phyloP scores from a whole-genome alignment of 2,888 invertebrate genomes.

The Platypus cylindrus region DNA sequence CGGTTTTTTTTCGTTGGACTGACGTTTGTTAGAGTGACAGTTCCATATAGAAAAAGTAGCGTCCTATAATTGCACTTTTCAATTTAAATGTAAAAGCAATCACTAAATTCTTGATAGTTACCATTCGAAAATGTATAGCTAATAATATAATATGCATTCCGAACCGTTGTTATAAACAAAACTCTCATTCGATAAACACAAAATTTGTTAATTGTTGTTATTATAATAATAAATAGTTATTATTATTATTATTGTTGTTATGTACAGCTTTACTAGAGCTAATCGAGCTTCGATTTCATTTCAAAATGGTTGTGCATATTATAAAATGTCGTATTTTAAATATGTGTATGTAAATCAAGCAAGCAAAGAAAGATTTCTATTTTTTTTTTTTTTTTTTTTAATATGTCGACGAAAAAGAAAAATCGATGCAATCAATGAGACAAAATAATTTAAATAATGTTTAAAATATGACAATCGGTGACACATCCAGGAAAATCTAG shows the following conservation, averaged over 20 bases:
- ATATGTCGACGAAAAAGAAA: not conserved
- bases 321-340: constrained; percentile 28
- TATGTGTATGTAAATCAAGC: constrained; percentile 4
- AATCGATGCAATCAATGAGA: constrained; percentile 7
- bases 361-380: not conserved
- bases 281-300: constrained; percentile 21
- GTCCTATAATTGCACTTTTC: too few relatives aligned
- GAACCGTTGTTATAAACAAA: constrained; percentile 31
- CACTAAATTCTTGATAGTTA: constrained; percentile 12
- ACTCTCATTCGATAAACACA: constrained; percentile 21
- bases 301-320: constrained; percentile 35
- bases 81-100: constrained; percentile 16
- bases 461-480: constrained; percentile 31
- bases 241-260: too few relatives aligned
- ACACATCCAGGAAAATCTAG: constrained; percentile 31
- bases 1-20: too few relatives aligned
- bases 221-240: too few relatives aligned
- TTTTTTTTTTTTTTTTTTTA: not conserved
- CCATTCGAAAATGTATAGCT: too few relatives aligned
- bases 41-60: too few relatives aligned
- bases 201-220: constrained; percentile 26
- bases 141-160: constrained; percentile 33
- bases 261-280: constrained; percentile 33
- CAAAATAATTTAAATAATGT: constrained; percentile 12
- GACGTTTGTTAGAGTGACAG: too few relatives aligned